Conservation (phyloP, 2,888 invertebrate genomes). For the Eurytoma californica region DNA sequence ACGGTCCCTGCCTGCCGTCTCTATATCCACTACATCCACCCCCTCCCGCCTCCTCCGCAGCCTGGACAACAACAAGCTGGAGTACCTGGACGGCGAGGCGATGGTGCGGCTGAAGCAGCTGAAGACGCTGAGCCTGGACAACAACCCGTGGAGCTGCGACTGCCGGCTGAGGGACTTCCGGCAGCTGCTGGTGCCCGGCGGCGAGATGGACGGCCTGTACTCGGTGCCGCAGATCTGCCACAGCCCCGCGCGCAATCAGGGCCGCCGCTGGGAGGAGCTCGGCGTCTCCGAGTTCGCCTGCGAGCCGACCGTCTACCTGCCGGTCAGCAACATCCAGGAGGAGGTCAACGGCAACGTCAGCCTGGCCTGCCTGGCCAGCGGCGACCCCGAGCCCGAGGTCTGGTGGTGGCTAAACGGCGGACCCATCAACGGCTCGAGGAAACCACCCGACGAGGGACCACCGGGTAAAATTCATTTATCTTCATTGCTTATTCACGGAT, state of each 20-base stretch:
- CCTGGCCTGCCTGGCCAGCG: slow-evolving; percentile 87
- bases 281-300: slow-evolving; percentile 88
- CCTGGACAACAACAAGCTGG: slow-evolving; percentile 87
- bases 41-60: slow-evolving; percentile 1
- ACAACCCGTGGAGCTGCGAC: slow-evolving; percentile 94
- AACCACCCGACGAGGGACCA: slow-evolving; percentile 42
- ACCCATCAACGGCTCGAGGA: slow-evolving; percentile 75
- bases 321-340: slow-evolving; percentile 77
- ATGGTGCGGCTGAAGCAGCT: slow-evolving; percentile 85
- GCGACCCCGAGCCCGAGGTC: slow-evolving; percentile 89
- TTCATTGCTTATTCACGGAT: background rate
- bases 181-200: slow-evolving; percentile 81
- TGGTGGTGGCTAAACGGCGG: slow-evolving; percentile 89
- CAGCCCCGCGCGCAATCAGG: slow-evolving; percentile 83
- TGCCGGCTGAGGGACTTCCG: slow-evolving; percentile 90
- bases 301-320: slow-evolving; percentile 81
- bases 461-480: slow-evolving; percentile 35
- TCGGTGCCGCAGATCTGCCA: slow-evolving; percentile 85
- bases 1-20: no score
- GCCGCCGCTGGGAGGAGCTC: slow-evolving; percentile 86
- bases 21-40: no score
- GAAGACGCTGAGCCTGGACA: slow-evolving; percentile 87
- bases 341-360: slow-evolving; percentile 90
- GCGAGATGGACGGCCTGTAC: slow-evolving; percentile 82
- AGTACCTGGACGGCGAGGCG: slow-evolving; percentile 81